Base-by-base conservation (phyloP, 2,888 invertebrate genomes). In the Ellobium chinense region DNA sequence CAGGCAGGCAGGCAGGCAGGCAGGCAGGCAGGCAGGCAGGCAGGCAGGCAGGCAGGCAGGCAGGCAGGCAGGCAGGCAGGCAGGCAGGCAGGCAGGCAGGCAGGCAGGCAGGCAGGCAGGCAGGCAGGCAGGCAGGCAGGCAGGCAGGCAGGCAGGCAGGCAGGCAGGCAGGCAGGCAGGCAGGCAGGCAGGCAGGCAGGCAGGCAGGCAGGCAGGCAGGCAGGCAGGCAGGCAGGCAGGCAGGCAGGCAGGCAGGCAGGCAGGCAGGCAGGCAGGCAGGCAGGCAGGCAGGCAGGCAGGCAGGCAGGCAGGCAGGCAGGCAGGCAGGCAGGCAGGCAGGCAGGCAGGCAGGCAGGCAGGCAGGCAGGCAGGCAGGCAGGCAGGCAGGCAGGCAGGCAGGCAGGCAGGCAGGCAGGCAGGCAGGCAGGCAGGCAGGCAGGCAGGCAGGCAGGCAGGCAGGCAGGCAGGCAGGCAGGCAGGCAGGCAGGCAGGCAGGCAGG, bases 1-100 rank as follows among this genome's bases (percentile, higher is more conserved):
- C 58, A 58, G 58, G 58, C 58, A 58, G 58, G 58, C 58, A 58
- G 58, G 58, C 58, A 58, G 58, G 58, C 58, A 58, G 58, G 58
- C 58, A 58, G 58, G 58, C 58, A 58, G 58, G 58, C 58, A 58
- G 58, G 58, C 58, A 58, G 58, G 58, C 58, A 58, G 58, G 58
- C 58, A 58, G 58, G 58, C 58, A 58, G 58, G 58, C 58, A 58
- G 58, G 58, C 58, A 58, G 58, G 58, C 58, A 58, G 58, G 58
- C 58, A 58, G 58, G 58, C 58, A 58, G 58, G 58, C 58, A 58
- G 58, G 58, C 58, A 58, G 58, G 58, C 58, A 58, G 58, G 58
- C 58, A 58, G 58, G 58, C 58, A 58, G 58, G 58, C 58, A 58
- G 58, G 58, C 58, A 58, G 58, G 58, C 58, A 58, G 58, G 58